Base-by-base conservation (phyloP, 1,140 invertebrate genomes). In the Aethina tumida region DNA sequence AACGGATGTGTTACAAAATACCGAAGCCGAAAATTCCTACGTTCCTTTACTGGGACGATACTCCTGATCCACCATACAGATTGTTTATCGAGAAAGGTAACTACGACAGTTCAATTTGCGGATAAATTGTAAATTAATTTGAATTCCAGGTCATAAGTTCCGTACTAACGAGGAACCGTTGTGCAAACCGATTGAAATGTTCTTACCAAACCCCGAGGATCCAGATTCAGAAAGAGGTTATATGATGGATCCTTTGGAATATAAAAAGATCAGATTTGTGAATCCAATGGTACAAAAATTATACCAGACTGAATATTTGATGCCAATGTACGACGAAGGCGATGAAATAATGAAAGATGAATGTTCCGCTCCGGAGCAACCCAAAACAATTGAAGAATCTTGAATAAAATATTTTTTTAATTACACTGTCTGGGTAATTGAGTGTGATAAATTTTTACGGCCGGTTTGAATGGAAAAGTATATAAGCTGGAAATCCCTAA, bases 281-380 rank as follows among this genome's bases (percentile, higher is more conserved):
- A 68, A 69, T 7, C 69, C 71, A 10, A 60, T 68, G n/a, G 61
- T 80, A 1, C 76, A 76, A 52, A 60, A 67, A 41, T 62, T 80
- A n/a, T n/a, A n/a, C n/a, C n/a, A n/a, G n/a, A n/a, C n/a, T n/a
- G n/a, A n/a, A n/a, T n/a, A n/a, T n/a, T n/a, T n/a, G n/a, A n/a
- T n/a, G n/a, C n/a, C n/a, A n/a, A n/a, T n/a, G n/a, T n/a, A n/a
- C n/a, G n/a, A n/a, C n/a, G n/a, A n/a, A n/a, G n/a, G n/a, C n/a
- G n/a, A n/a, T n/a, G n/a, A n/a, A n/a, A n/a, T n/a, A n/a, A n/a
- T n/a, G n/a, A n/a, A n/a, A n/a, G n/a, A n/a, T n/a, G n/a, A n/a
- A n/a, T n/a, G n/a, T n/a, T n/a, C n/a, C n/a, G n/a, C n/a, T n/a
- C n/a, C n/a, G n/a, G n/a, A n/a, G n/a, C n/a, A n/a, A n/a, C n/a